phyloP scores from a whole-genome alignment of 2,113 vertebrate species.

The Serilophus lunatus region DNA sequence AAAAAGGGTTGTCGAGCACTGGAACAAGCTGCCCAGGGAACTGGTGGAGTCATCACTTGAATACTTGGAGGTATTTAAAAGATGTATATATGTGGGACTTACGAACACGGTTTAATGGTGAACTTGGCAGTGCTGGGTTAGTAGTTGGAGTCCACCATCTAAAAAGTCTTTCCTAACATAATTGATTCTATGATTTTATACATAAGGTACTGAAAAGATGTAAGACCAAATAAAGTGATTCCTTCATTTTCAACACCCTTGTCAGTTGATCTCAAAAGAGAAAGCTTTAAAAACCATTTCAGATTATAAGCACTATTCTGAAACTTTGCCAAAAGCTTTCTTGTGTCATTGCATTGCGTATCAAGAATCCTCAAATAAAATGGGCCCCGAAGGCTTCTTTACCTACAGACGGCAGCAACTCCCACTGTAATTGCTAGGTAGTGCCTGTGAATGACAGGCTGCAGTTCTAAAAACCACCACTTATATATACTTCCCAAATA shows the following conservation, averaged over 20 bases:
- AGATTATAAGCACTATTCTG: not conserved
- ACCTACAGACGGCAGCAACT: not conserved
- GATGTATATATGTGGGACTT: not conserved
- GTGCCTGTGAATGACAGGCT: not conserved
- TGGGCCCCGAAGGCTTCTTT: not conserved
- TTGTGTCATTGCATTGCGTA: not conserved
- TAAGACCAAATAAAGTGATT: not conserved
- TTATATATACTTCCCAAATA: not conserved
- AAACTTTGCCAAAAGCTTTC: constrained; percentile 9
- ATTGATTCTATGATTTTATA: not conserved
- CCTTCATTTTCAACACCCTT: not conserved
- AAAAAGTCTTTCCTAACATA: not conserved
- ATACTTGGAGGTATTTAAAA: not conserved
- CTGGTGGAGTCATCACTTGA: not conserved
- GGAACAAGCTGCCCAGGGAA: not conserved
- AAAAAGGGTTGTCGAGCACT: not conserved
- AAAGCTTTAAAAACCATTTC: not conserved
- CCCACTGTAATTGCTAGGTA: not conserved
- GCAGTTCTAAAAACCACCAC: not conserved
- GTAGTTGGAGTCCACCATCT: not conserved
- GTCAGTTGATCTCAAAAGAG: not conserved
- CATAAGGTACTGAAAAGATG: not conserved
- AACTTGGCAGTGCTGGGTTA: not conserved
- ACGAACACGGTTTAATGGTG: not conserved
- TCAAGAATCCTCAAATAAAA: constrained; percentile 5